A percentile compares a stretch with the other conserved stretches of the same genome.
These are phyloP conservation scores for Antheraea assamensis DNA, from an alignment of 2,888 invertebrate species.

Conservation along the genomic window DNA sequence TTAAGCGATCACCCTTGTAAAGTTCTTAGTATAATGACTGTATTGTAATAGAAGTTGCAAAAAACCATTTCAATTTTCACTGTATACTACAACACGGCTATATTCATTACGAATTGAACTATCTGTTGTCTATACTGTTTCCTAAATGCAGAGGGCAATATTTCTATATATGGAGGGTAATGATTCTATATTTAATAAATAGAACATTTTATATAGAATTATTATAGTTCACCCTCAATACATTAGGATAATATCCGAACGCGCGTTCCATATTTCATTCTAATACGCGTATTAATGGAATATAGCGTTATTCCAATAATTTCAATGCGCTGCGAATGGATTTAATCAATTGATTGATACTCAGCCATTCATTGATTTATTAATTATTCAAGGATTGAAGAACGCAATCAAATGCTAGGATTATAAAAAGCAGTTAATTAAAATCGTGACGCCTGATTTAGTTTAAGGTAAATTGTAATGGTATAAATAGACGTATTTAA, in stretches of 20 bases:
- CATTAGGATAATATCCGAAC: constrained; percentile 12
- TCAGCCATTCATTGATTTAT: background rate
- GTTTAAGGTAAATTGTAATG: background rate
- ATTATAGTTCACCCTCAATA: constrained; percentile 6
- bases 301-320: constrained; percentile 3
- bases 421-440: background rate
- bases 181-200: background rate
- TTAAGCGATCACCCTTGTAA: background rate
- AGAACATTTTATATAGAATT: constrained; percentile 1
- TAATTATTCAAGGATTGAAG: background rate
- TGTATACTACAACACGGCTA: too few species aligned
- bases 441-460: background rate
- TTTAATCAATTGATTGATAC: background rate
- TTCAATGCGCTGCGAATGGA: constrained; percentile 1
- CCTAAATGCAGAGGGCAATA: background rate
- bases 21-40: too few species aligned
- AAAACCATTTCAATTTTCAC: too few species aligned
- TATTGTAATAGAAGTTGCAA: background rate
- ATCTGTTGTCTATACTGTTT: background rate
- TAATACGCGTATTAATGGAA: constrained; percentile 5
- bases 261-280: constrained; percentile 26
- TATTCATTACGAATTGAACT: background rate
- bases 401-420: background rate
- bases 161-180: background rate
- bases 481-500: too few species aligned